Conservation (phyloP, 2,888 invertebrate genomes). For the Melipona bicolor region DNA sequence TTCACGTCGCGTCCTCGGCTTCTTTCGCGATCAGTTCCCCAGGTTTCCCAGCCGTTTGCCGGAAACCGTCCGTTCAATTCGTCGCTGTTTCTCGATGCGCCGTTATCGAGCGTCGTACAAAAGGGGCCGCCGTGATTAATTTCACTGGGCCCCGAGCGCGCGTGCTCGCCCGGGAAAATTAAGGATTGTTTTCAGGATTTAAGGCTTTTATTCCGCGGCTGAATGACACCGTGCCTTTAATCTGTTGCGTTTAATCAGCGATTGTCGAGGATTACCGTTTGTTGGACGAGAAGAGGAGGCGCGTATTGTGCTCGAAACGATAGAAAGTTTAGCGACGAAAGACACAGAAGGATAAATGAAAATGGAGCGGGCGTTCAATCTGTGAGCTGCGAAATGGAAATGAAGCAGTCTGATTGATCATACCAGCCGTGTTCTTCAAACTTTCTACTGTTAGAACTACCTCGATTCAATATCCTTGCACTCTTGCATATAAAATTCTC, state of each 20-base stretch:
- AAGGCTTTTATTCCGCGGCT: constrained; percentile 7
- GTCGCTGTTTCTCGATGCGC: constrained; percentile 30
- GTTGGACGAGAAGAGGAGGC: neutral
- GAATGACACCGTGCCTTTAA: constrained; percentile 9
- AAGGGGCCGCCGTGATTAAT: constrained; percentile 45
- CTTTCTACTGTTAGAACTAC: neutral
- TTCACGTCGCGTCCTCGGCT: constrained; percentile 18
- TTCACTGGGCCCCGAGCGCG: constrained; percentile 1
- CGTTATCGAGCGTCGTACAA: constrained; percentile 30
- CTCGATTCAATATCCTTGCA: neutral
- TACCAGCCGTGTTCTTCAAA: neutral
- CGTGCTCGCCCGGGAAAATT: constrained; percentile 6
- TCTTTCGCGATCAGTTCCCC: constrained; percentile 9
- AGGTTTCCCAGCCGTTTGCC: constrained; percentile 20
- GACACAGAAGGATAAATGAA: neutral
- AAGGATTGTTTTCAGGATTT: constrained; percentile 22
- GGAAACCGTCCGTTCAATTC: constrained; percentile 34
- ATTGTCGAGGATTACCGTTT: neutral
- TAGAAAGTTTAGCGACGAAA: neutral
- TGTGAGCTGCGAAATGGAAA: neutral
- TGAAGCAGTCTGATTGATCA: neutral
- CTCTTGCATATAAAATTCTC: neutral
- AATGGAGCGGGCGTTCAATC: neutral
- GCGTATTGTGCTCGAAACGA: neutral
- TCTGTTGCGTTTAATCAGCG: constrained; percentile 16